Percentiles rank a stretch among this genome's conserved stretches.
These are phyloP conservation scores for Aethina tumida DNA, from an alignment of 1,140 invertebrate species.

Conservation along the genomic window DNA sequence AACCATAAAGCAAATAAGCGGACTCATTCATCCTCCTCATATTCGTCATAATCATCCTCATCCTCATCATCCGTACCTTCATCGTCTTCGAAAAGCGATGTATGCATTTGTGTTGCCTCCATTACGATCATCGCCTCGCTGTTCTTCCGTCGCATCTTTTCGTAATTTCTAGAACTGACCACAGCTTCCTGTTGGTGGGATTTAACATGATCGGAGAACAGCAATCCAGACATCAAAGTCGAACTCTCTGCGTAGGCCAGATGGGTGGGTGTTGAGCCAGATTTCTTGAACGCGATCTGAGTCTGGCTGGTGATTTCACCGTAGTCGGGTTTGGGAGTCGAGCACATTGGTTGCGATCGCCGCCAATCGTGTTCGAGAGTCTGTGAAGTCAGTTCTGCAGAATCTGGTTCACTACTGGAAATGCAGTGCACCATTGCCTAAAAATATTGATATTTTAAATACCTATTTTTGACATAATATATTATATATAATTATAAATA, in stretches of 20 bases:
- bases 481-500: background rate
- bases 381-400: slow-evolving; percentile 41
- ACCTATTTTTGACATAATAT: background rate
- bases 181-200: slow-evolving; percentile 26
- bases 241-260: slow-evolving; percentile 32
- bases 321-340: slow-evolving; percentile 15
- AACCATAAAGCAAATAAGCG: too few species aligned
- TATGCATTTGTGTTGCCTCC: slow-evolving; percentile 29
- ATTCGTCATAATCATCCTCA: slow-evolving; percentile 1
- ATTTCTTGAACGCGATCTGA: too few species aligned
- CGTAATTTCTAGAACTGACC: slow-evolving; percentile 31
- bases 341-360: slow-evolving; percentile 12
- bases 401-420: slow-evolving; percentile 71
- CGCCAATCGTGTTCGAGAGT: slow-evolving; percentile 26
- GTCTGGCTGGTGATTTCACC: slow-evolving; percentile 17
- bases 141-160: slow-evolving; percentile 31
- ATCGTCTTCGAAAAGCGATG: slow-evolving; percentile 31
- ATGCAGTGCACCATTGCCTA: slow-evolving; percentile 78
- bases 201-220: slow-evolving; percentile 27
- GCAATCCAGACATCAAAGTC: slow-evolving; percentile 27
- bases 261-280: slow-evolving; percentile 28
- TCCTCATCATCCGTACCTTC: slow-evolving; percentile 23
- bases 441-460: too few species aligned
- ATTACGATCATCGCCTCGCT: slow-evolving; percentile 30
- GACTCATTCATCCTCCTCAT: too few species aligned